phyloP scores from a whole-genome alignment of 2,888 invertebrate genomes.

The Laothoe populi region DNA sequence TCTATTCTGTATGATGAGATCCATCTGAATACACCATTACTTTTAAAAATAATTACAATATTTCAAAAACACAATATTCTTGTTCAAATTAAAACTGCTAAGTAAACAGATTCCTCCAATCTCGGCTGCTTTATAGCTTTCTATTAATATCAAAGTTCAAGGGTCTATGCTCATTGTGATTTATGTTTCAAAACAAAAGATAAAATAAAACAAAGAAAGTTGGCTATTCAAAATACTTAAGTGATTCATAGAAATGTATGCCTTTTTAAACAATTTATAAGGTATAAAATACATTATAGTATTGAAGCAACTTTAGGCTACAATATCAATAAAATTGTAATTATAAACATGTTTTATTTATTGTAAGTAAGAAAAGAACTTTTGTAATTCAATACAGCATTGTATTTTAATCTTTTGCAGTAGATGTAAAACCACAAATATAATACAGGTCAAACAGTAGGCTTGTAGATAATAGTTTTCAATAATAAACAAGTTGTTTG shows the following conservation, averaged over 20 bases:
- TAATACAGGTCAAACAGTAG: background rate
- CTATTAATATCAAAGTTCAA: constrained; percentile 18
- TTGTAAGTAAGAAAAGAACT: background rate
- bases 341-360: background rate
- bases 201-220: constrained; percentile 29
- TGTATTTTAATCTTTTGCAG: background rate
- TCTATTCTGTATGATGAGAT: constrained; percentile 17
- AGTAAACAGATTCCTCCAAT: constrained; percentile 9
- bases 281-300: background rate
- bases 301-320: background rate
- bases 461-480: too few relatives aligned
- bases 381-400: background rate
- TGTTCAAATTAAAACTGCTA: background rate
- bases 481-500: too few relatives aligned
- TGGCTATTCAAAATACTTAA: background rate
- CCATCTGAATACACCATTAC: background rate
- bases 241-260: background rate
- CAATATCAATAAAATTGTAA: too few relatives aligned
- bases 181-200: constrained; percentile 23
- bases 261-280: background rate
- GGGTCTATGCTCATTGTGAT: background rate
- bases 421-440: background rate
- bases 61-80: background rate
- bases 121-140: background rate
- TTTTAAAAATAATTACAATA: background rate